phyloP scores from a whole-genome alignment of 2,113 vertebrate genomes.

The Arizona elegans region DNA sequence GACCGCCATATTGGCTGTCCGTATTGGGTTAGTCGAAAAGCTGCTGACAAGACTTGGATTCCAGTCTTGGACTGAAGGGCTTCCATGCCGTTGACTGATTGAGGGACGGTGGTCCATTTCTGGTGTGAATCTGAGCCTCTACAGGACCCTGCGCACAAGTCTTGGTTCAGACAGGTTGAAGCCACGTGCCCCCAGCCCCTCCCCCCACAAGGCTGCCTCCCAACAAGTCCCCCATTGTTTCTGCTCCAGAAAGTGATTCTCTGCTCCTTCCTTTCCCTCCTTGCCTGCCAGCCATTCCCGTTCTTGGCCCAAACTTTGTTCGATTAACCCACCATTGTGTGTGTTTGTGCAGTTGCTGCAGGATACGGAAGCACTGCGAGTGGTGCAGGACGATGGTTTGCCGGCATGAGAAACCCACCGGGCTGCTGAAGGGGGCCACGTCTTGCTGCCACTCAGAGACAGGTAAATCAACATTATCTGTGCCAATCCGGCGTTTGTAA shows the following conservation, averaged over 20 bases:
- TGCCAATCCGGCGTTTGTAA: background rate
- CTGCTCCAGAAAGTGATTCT: background rate
- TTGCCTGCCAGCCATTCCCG: background rate
- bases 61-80: background rate
- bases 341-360: constrained; percentile 79
- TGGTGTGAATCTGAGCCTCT: background rate
- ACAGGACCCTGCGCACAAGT: background rate
- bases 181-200: accelerated
- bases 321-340: background rate
- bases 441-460: constrained; percentile 81
- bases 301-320: accelerated
- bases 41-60: background rate
- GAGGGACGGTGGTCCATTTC: background rate
- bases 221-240: background rate
- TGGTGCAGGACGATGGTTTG: constrained; percentile 71
- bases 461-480: constrained; percentile 61
- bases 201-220: background rate
- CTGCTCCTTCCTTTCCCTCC: no score
- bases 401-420: constrained; percentile 73
- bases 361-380: constrained; percentile 75
- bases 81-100: background rate
- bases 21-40: background rate
- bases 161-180: background rate
- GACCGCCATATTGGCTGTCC: background rate
- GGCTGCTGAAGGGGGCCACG: constrained; percentile 71